Conservation (phyloP, 2,888 invertebrate genomes). For the Bellardia bayeri region DNA sequence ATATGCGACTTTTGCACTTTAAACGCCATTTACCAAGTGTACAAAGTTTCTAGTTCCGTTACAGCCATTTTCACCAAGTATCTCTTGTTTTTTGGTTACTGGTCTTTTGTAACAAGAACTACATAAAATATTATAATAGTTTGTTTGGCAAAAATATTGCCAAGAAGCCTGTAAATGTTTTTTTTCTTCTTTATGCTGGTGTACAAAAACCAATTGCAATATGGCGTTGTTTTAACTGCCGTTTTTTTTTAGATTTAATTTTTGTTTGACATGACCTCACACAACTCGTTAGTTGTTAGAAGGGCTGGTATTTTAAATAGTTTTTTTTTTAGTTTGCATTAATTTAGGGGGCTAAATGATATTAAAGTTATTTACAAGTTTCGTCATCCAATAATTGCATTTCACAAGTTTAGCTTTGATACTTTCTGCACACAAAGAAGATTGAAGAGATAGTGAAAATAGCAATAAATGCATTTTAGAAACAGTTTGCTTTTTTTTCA, state of each 20-base stretch:
- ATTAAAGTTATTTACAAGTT: slow-evolving; percentile 22
- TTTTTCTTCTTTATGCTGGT: slow-evolving; percentile 7
- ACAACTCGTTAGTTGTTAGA: slow-evolving; percentile 59
- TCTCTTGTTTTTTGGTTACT: slow-evolving; percentile 24
- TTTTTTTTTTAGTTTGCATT: slow-evolving; percentile 26
- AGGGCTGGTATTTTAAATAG: slow-evolving; percentile 21
- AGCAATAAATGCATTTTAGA: too few relatives aligned
- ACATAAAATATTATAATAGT: slow-evolving; percentile 6
- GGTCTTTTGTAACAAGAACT: neutral
- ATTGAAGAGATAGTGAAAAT: slow-evolving; percentile 41
- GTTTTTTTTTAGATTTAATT: slow-evolving; percentile 26
- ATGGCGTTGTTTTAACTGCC: slow-evolving; percentile 56
- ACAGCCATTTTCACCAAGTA: slow-evolving; percentile 49
- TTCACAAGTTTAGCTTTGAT: slow-evolving; percentile 29
- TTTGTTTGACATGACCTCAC: slow-evolving; percentile 57
- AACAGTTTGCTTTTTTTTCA: too few relatives aligned
- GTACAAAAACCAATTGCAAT: slow-evolving; percentile 47
- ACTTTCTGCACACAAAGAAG: slow-evolving; percentile 22
- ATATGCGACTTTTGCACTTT: slow-evolving; percentile 69
- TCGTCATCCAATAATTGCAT: slow-evolving; percentile 66
- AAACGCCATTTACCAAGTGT: slow-evolving; percentile 59
- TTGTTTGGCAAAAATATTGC: slow-evolving; percentile 24
- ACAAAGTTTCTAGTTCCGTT: slow-evolving; percentile 66
- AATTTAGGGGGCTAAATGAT: slow-evolving; percentile 17
- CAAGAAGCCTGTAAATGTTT: slow-evolving; percentile 20